Base-by-base conservation (phyloP, 2,797 vertebrate genomes). In the Neosilurus hyrtlii region DNA sequence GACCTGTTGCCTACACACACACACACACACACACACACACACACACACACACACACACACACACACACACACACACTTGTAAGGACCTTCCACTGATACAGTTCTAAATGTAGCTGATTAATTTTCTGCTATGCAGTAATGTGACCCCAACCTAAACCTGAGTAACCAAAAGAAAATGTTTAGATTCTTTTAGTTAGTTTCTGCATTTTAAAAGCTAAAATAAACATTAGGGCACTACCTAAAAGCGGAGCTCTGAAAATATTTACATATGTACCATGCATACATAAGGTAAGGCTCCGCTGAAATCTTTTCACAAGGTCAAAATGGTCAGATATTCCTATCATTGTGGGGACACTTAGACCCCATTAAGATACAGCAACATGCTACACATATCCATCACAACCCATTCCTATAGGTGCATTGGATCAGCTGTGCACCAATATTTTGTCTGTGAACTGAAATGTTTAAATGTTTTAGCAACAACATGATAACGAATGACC, bases 1-100 rank as follows among this genome's bases (percentile, higher is more conserved):
- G 87, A 99, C 98, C 93, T 98, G 97, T 88, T 97, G 96, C 91
- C 98, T 99, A 85, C 26, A 86, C 11, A 77, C 62, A 72, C 59
- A 43, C 30, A 74, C 20, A 59, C 72, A 74, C 26, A 35, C 24
- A 73, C 51, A 54, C 71, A 73, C 49, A 51, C 37, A 70, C 20
- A 51, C 51, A 56, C n/a, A 49, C 11, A 65, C 12, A 35, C 14
- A 35, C 26, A 43, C 35, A 20, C 1, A 22, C 14, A 54, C 2
- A 7, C 24, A 15, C 14, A n/a, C n/a, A n/a, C n/a, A n/a, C n/a
- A n/a, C n/a, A n/a, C n/a, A n/a, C n/a, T 56, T 56, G 7, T 56
- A 30, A 35, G 12, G 1, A 54, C n/a, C 14, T 26, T 54, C 14
- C n/a, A 37, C 14, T 59, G 20, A 30, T 8, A n/a, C 1, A 35